Base-by-base conservation (phyloP, 2,113 vertebrate genomes). In the Polypterus bichir region DNA sequence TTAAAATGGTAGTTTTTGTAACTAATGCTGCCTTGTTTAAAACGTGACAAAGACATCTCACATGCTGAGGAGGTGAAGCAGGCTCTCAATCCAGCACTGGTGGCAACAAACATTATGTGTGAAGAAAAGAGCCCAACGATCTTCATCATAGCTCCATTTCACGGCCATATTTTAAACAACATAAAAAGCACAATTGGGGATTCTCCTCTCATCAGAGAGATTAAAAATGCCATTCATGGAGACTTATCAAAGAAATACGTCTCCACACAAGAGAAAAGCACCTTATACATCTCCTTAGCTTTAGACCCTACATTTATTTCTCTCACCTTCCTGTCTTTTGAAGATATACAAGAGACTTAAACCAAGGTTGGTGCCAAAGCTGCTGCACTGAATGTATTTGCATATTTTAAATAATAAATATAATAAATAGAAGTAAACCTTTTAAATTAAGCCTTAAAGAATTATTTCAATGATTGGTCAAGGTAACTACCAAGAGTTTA, bases 241-340 rank as follows among this genome's bases (percentile, higher is more conserved):
- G 61, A 62, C 61, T 45, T 62, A 8, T 45, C 49, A 53, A 62
- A 62, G 51, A 4, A 46, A 44, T 54, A 46, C 11, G 44, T 10
- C 6, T 61, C 47, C 53, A 44, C 11, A 61, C 9, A 62, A 45
- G 27, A 27, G 61, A 62, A 54, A 54, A 62, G n/a, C 61, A 45
- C 10, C 49, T 10, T 62, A 2, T 62, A 62, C 51, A 44, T 62
- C 9, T 44, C 61, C 7, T 59, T 47, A 5, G 9, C 61, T 46
- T 44, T 62, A 44, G 61, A 62, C 51, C 11, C 46, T n/a, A 62
- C 49, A n/a, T 62, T 62, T 54, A 62, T 54, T n/a, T 53, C 61
- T 6, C 27, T 62, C 27, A 9, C 11, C 49, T 62, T 62, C 61
- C 9, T 53, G 61, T 62, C 61, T 4, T 44, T 51, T 7, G 9